These are phyloP conservation scores for Actenoides lindsayi DNA, from an alignment of 2,113 vertebrate species.

Conservation along the genomic window DNA sequence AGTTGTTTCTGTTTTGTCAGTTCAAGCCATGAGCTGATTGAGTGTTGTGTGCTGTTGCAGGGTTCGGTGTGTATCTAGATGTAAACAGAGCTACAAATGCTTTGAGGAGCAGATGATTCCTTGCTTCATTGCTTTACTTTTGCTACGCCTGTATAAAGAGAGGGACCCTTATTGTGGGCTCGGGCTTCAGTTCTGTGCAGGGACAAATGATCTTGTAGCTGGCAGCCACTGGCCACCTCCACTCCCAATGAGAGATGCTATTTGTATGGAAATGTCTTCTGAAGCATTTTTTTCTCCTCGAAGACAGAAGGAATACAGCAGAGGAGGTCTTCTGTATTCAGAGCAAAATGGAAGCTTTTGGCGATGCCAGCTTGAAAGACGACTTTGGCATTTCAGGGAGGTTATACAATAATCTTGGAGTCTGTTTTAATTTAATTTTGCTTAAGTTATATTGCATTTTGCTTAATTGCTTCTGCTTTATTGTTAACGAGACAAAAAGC, in stretches of 20 bases:
- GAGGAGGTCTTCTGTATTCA: background rate
- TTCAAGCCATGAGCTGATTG: background rate
- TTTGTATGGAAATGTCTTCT: background rate
- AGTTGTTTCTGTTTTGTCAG: background rate
- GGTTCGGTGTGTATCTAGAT: background rate
- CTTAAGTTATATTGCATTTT: slow-evolving; percentile 25
- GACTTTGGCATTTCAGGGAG: background rate
- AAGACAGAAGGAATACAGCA: no score
- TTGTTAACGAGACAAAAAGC: slow-evolving; percentile 44
- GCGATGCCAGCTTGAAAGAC: background rate
- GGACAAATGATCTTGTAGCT: background rate
- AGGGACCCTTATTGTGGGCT: background rate
- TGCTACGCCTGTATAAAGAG: no score
- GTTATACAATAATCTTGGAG: background rate
- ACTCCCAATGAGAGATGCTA: background rate
- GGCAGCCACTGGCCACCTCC: background rate
- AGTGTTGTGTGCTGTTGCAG: fast-evolving
- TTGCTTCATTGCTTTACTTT: background rate
- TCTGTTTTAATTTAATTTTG: slow-evolving; percentile 28
- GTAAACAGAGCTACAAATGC: background rate
- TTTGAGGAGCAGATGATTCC: background rate
- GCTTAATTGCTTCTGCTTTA: slow-evolving; percentile 54
- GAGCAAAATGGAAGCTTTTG: background rate
- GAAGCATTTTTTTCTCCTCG: background rate
- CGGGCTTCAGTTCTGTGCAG: background rate